These are phyloP conservation scores for Bicyclus anynana DNA, from an alignment of 1,140 invertebrate genomes.

Conservation along the genomic window DNA sequence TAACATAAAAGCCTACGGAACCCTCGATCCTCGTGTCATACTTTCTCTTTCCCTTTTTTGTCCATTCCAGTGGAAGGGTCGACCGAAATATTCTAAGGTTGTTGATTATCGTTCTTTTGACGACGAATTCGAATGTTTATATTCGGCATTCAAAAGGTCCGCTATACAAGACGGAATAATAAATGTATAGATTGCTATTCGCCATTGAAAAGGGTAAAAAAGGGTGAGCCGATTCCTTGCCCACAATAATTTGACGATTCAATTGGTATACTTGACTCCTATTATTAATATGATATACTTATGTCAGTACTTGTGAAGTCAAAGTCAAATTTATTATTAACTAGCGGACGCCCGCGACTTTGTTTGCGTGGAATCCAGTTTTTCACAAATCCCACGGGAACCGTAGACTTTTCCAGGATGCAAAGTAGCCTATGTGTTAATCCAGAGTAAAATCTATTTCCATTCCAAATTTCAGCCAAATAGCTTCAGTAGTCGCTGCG, in stretches of 20 bases:
- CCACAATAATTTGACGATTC: background rate
- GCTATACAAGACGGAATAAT: background rate
- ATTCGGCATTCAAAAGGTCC: background rate
- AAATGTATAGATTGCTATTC: background rate
- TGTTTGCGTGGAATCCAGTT: too few species aligned
- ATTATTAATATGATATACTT: background rate
- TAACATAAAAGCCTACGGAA: too few species aligned
- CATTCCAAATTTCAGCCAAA: too few species aligned
- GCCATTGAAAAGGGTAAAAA: background rate
- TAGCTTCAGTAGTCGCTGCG: too few species aligned
- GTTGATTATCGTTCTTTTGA: background rate
- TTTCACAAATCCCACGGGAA: too few species aligned
- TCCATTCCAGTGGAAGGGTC: conserved; percentile 15
- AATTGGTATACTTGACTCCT: background rate
- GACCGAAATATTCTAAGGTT: conserved; percentile 12
- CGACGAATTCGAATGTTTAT: background rate
- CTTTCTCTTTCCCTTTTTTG: background rate
- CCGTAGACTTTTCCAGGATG: too few species aligned
- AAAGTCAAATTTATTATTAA: too few species aligned
- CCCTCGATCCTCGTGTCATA: too few species aligned
- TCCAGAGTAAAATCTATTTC: too few species aligned
- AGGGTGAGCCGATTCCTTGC: background rate
- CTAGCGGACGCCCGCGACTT: too few species aligned
- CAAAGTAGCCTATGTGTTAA: too few species aligned
- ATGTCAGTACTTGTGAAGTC: too few species aligned